Percentiles rank a stretch among this genome's conserved stretches.
Evolutionary conservation across 2,888 invertebrate species (phyloP).

Genomic region (Apotomis capreana): DNA sequence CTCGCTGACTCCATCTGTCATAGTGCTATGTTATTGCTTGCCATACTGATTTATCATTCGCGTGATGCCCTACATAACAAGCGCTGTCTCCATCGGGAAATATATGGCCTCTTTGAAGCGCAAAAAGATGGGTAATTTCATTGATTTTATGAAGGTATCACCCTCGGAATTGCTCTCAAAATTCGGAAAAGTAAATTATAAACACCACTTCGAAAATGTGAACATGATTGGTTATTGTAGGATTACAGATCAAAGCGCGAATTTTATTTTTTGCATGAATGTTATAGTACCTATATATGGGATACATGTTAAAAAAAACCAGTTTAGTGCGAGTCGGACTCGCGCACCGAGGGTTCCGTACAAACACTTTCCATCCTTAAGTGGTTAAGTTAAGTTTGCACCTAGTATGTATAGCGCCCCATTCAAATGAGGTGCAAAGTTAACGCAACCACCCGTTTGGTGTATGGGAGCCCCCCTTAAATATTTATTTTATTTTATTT

Average conservation of each 20-base stretch:
- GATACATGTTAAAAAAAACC: too few species aligned
- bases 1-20: too few species aligned
- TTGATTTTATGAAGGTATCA: slow-evolving; percentile 81
- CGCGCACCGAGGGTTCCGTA: too few species aligned
- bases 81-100: slow-evolving; percentile 73
- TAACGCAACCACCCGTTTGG: too few species aligned
- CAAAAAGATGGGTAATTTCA: slow-evolving; percentile 82
- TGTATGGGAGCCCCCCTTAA: too few species aligned
- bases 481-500: too few species aligned
- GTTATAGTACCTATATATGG: too few species aligned
- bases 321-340: too few species aligned
- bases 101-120: slow-evolving; percentile 80
- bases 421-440: too few species aligned
- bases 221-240: not conserved
- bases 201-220: slow-evolving; percentile 53
- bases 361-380: too few species aligned
- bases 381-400: too few species aligned
- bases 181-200: slow-evolving; percentile 67
- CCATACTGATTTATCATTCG: slow-evolving; percentile 76
- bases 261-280: not conserved
- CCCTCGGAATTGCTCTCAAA: slow-evolving; percentile 73
- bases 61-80: slow-evolving; percentile 76
- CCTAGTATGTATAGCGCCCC: too few species aligned
- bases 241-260: not conserved
- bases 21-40: slow-evolving; percentile 58